phyloP scores from a whole-genome alignment of 2,888 invertebrate genomes.

The Pollenia amentaria region DNA sequence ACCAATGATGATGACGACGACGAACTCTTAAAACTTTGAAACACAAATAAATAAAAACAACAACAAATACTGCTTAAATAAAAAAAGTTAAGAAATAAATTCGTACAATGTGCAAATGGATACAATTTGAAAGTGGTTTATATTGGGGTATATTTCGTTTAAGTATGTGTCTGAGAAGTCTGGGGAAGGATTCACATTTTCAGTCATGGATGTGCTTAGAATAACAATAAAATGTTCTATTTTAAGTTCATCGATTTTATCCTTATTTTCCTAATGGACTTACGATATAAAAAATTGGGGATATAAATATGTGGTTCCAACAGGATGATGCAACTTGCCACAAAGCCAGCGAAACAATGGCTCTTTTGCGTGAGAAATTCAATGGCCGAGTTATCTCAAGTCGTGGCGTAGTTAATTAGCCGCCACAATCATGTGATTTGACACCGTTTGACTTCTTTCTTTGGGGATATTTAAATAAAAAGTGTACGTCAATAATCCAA shows the following conservation, averaged over 20 bases:
- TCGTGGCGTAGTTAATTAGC: too few relatives aligned
- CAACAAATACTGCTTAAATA: slow-evolving; percentile 39
- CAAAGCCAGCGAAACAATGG: too few relatives aligned
- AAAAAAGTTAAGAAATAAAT: slow-evolving; percentile 44
- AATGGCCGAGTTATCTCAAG: too few relatives aligned
- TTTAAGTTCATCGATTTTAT: neutral
- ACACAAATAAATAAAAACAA: slow-evolving; percentile 44
- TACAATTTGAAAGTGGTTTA: slow-evolving; percentile 66
- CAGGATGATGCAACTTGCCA: too few relatives aligned
- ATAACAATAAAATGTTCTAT: neutral
- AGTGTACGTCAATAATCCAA: too few relatives aligned
- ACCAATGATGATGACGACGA: slow-evolving; percentile 7
- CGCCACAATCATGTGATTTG: too few relatives aligned
- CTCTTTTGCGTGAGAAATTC: too few relatives aligned
- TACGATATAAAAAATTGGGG: too few relatives aligned
- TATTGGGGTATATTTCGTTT: slow-evolving; percentile 6
- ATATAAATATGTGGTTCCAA: too few relatives aligned
- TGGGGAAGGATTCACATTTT: slow-evolving; percentile 1
- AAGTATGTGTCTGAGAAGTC: neutral
- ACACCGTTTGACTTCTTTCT: too few relatives aligned
- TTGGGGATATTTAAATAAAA: too few relatives aligned
- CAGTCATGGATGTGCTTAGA: neutral
- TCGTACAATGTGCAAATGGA: slow-evolving; percentile 60
- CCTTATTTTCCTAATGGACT: neutral
- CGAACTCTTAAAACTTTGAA: slow-evolving; percentile 52